phyloP scores from a whole-genome alignment of 2,113 vertebrate species.

The Cathartes aura region DNA sequence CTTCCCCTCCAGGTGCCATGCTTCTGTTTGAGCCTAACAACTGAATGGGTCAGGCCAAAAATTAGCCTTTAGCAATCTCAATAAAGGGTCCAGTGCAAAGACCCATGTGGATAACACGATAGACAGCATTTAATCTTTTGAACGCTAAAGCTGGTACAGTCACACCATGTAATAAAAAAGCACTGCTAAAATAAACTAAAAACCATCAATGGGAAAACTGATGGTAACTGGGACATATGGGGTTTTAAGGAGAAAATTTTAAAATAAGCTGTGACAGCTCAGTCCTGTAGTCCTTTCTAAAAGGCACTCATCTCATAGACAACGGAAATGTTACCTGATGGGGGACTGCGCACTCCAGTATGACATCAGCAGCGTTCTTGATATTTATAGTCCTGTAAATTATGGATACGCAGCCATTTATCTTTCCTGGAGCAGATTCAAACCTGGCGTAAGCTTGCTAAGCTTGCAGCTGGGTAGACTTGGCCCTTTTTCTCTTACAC shows the following conservation, averaged over 20 bases:
- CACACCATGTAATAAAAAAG: background rate
- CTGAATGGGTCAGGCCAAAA: background rate
- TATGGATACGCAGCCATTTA: background rate
- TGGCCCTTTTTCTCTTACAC: background rate
- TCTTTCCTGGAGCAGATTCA: conserved; percentile 43
- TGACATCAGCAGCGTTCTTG: background rate
- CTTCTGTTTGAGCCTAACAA: background rate
- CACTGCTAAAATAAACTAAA: background rate
- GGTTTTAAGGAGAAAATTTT: background rate
- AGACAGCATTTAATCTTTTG: background rate
- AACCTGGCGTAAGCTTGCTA: background rate
- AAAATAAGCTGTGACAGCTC: background rate
- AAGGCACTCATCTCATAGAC: background rate
- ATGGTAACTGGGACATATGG: background rate
- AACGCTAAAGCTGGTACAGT: background rate
- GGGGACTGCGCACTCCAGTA: background rate
- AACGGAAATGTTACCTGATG: conserved; percentile 4
- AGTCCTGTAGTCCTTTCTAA: background rate
- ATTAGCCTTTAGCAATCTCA: background rate
- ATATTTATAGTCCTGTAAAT: conserved; percentile 54
- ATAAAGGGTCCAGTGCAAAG: background rate
- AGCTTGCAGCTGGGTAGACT: conserved; percentile 36
- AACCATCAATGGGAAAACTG: background rate
- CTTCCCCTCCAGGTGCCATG: background rate
- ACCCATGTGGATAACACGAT: background rate